Evolutionary conservation across 2,888 invertebrate genomes (phyloP), one percentile per base, ranked within the genome.

Genomic region (Lagria hirta): DNA sequence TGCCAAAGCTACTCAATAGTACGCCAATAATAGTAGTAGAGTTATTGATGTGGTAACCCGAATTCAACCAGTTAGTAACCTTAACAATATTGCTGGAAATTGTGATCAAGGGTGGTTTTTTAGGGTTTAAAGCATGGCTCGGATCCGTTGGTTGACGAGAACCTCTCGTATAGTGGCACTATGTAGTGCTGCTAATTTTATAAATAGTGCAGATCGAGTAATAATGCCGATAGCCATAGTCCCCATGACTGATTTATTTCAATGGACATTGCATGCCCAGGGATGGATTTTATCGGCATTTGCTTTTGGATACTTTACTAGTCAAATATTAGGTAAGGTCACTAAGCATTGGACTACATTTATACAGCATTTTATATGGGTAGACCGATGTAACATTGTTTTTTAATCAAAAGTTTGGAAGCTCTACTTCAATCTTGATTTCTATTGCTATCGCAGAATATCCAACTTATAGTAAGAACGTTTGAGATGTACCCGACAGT

Each of bases 211-310:
- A 2, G 86, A 86, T 68, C 71, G 86, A 43, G 84, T 86, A 3
- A 82, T 86, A 36, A 86, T 86, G 86, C 86, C 86, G 1, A 84
- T 86, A 42, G 84, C 86, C 12, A 85, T 86, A 43, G 79, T 86
- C 18, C 83, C 80, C 2, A 85, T 86, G 84, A 79, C 83, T 1
- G 80, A 82, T 62, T 75, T 83, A 61, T 85, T 79, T 62, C 77
- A 80, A 36, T 86, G 85, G 85, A 78, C 76, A 44, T 68, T 86
- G 23, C 80, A 83, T 58, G 79, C 79, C 62, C 84, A 86, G 62
- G 86, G 86, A 33, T 84, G 83, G 84, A 82, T 86, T 32, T 72
- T 84, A 22, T 85, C 84, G 40, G 83, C 86, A 3, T 86, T 86
- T 70, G 83, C 86, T 18, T 80, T 84, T 48, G 86, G 86, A 16